phyloP scores from a whole-genome alignment of 2,113 vertebrate genomes.

The Lophochroa leadbeateri region DNA sequence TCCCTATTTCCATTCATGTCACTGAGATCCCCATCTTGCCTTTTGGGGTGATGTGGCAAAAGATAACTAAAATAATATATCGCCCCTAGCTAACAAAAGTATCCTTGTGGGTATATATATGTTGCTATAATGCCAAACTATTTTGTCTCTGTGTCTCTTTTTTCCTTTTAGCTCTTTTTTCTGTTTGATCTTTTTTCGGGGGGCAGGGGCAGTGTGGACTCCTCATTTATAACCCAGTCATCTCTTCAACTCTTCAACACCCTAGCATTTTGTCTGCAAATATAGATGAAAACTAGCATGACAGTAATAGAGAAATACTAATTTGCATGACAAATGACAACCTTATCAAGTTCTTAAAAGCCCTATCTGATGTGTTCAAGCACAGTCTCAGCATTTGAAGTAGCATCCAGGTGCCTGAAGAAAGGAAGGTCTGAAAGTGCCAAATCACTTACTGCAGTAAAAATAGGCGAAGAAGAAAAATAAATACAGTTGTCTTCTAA shows the following conservation, averaged over 20 bases:
- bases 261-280: not conserved
- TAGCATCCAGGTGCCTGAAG: not conserved
- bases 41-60: not conserved
- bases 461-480: conserved; percentile 27
- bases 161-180: not conserved
- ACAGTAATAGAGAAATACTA: not conserved
- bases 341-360: not conserved
- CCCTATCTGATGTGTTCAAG: not conserved
- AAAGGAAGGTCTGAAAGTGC: not conserved
- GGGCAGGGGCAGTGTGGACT: not conserved
- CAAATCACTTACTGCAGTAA: not conserved
- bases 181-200: not conserved
- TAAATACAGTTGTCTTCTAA: not conserved
- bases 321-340: conserved; percentile 36
- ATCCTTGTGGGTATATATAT: not conserved
- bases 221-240: not conserved
- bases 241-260: not conserved
- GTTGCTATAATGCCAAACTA: not conserved
- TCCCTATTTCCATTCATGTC: not conserved
- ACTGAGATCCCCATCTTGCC: not conserved
- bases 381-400: not conserved
- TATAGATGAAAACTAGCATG: not conserved
- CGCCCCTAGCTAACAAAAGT: not conserved
- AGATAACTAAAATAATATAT: not conserved
- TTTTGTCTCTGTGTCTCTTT: not conserved